Conservation (phyloP, 2,888 invertebrate genomes). For the Gastrophysa polygoni region DNA sequence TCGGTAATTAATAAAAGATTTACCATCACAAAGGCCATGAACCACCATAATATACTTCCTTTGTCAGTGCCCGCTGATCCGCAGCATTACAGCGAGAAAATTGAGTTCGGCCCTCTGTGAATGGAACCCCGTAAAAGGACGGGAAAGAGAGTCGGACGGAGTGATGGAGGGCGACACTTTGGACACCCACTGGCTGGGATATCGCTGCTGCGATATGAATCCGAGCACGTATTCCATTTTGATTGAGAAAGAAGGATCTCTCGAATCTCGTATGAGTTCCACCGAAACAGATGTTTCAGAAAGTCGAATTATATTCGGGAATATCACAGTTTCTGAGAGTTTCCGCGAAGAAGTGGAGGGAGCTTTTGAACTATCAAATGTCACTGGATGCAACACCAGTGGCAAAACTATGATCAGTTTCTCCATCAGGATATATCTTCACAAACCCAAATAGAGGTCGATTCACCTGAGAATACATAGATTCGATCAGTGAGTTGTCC, state of each 20-base stretch:
- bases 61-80: conserved; percentile 23
- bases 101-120: conserved; percentile 17
- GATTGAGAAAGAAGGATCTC: background rate
- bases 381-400: too few species aligned
- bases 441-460: too few species aligned
- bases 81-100: conserved; percentile 18
- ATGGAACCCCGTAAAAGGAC: background rate
- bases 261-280: background rate
- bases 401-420: too few species aligned
- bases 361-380: too few species aligned
- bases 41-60: conserved; percentile 32
- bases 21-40: conserved; percentile 33
- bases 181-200: background rate
- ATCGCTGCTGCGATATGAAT: background rate
- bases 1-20: conserved; percentile 37
- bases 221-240: background rate
- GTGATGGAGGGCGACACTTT: background rate
- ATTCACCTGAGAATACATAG: too few species aligned
- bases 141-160: background rate
- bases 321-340: background rate
- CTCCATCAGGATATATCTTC: too few species aligned
- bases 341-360: too few species aligned
- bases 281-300: background rate
- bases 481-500: too few species aligned
- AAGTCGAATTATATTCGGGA: background rate